Evolutionary conservation across 2,888 invertebrate species (phyloP), one percentile per base, ranked within the genome.

Genomic region (Drosophila pseudotalamancana): DNA sequence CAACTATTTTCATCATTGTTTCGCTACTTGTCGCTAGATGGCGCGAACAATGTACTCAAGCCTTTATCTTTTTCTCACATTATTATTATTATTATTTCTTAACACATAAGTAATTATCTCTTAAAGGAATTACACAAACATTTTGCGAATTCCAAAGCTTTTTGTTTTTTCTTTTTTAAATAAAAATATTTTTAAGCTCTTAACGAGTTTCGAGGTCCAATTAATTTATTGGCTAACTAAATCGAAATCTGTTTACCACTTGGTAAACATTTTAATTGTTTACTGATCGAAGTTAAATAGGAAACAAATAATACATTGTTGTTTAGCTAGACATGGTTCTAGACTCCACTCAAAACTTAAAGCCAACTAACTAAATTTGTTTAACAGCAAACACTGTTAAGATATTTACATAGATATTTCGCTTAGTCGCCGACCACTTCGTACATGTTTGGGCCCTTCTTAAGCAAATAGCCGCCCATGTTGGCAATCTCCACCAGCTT

Each of bases 391-490:
- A 37, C 23, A 72, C 34, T 54, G 16, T 11, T 46, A 27, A 53
- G 75, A 67, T 79, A 73, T 85, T 75, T 62, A 25, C 43, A 19
- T 19, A 34, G 35, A 48, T 48, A 49, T 43, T 64, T 59, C 29
- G 40, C 14, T 81, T 65, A 91, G 60, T 90, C 91, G 49, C 92
- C 91, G 70, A 93, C 92, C 59, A 95, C 92, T 91, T 96, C 95
- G 87, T 96, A 97, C 48, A 94, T 92, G 87, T 95, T 94, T 12
- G 94, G 93, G 1, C 95, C 96, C 91, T 96, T 97, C 87, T 97
- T 95, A 70, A 98, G 92, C 70, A 98, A 92, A 91, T 95, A 96
- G 8, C 98, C 97, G 90, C 97, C 96, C 79, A 95, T 93, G 90
- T 98, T 98, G 76, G 98, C 93, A 29, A 95, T 94, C 72, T 95